Conservation (phyloP, 2,797 vertebrate genomes). For the Salmo trutta region DNA sequence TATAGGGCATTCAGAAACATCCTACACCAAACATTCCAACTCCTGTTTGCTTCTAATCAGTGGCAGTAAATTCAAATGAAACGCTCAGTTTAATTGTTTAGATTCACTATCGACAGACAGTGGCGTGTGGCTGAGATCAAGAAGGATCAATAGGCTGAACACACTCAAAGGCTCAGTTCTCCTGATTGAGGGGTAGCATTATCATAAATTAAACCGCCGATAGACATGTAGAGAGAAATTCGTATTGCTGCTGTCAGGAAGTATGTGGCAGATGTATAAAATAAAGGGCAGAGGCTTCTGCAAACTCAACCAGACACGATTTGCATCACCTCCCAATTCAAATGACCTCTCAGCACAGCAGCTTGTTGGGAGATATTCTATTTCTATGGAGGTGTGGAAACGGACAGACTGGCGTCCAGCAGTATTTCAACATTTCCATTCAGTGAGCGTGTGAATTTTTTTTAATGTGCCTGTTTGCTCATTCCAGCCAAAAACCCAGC, state of each 20-base stretch:
- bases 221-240: neutral
- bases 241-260: neutral
- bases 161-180: neutral
- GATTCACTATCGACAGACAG: neutral
- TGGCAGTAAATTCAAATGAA: neutral
- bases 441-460: constrained; percentile 1
- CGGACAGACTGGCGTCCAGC: neutral
- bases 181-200: neutral
- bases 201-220: neutral
- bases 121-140: neutral
- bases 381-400: constrained; percentile 2
- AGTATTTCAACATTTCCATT: constrained; percentile 4
- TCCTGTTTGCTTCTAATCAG: too few species aligned
- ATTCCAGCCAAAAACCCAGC: neutral
- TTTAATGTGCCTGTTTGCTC: neutral
- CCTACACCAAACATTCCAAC: neutral
- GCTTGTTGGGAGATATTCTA: constrained; percentile 1
- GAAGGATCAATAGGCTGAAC: constrained; percentile 3
- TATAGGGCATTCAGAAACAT: neutral
- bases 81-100: neutral
- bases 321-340: constrained; percentile 15
- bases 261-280: neutral
- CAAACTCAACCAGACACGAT: constrained; percentile 8
- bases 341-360: constrained; percentile 18
- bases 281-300: neutral